phyloP scores from a whole-genome alignment of 2,113 vertebrate genomes.

The Calidris pygmaea region DNA sequence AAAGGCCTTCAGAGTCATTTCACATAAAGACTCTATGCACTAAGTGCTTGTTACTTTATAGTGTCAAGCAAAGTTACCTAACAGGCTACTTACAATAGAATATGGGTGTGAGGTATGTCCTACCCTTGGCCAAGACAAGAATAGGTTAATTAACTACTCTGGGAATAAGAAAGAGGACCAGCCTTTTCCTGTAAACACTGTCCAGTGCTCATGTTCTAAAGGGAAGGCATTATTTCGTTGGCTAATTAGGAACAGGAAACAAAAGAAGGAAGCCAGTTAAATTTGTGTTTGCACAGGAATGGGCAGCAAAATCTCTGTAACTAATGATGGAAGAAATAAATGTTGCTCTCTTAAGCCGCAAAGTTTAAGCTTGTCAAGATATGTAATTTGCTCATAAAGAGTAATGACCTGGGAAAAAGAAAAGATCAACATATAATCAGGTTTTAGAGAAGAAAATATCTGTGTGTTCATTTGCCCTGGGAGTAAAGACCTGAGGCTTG shows the following conservation, averaged over 20 bases:
- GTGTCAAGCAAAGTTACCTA: neutral
- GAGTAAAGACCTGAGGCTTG: neutral
- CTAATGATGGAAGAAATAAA: neutral
- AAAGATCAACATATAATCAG: neutral
- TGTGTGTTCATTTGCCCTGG: neutral
- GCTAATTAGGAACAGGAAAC: constrained; percentile 23
- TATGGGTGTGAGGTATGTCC: neutral
- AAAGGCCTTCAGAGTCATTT: neutral
- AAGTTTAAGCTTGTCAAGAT: neutral
- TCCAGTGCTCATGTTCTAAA: neutral
- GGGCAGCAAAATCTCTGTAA: neutral
- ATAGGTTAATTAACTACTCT: neutral
- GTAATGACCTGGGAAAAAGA: neutral
- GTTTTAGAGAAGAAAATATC: neutral
- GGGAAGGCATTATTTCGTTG: neutral
- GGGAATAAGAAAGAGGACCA: neutral
- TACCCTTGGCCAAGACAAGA: neutral
- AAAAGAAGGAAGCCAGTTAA: constrained; percentile 24
- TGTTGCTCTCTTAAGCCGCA: neutral
- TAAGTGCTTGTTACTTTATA: neutral
- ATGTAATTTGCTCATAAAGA: neutral
- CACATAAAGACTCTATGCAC: neutral
- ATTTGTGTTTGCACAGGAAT: neutral
- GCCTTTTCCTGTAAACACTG: neutral
- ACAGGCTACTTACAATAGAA: neutral